These are phyloP conservation scores for Bos javanicus DNA, from an alignment of 2,113 vertebrate species.

Conservation along the genomic window DNA sequence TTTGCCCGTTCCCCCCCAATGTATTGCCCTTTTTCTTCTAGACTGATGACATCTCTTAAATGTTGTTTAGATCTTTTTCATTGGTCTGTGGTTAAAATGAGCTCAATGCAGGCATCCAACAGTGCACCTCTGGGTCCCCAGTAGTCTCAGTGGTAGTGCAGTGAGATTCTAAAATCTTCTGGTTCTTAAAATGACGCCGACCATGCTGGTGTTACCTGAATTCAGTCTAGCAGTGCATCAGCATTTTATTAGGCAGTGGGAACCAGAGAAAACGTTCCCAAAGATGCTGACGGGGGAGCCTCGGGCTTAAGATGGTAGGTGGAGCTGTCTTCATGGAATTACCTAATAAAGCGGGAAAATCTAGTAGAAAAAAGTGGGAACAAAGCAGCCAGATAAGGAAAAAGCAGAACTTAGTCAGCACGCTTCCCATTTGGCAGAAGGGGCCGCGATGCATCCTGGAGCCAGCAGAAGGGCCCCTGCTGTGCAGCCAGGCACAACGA, in stretches of 20 bases:
- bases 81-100: background rate
- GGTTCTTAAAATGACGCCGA: accelerated
- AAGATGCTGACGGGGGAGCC: background rate
- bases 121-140: accelerated
- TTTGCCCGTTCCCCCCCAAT: accelerated
- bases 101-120: accelerated
- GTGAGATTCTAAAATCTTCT: no score
- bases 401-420: background rate
- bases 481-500: accelerated
- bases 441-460: accelerated
- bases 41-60: background rate
- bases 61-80: no score
- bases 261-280: background rate
- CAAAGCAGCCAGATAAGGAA: no score
- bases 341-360: background rate
- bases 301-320: background rate
- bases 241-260: background rate
- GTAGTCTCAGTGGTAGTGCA: accelerated
- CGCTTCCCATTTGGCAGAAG: accelerated
- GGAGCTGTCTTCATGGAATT: background rate
- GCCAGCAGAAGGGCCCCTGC: background rate
- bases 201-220: accelerated
- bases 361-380: background rate
- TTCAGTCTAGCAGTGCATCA: background rate
- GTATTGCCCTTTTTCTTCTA: background rate